Percentiles rank a stretch among this genome's conserved stretches.
phyloP scores from a whole-genome alignment of 2,888 invertebrate genomes.

The Zygaena filipendulae region DNA sequence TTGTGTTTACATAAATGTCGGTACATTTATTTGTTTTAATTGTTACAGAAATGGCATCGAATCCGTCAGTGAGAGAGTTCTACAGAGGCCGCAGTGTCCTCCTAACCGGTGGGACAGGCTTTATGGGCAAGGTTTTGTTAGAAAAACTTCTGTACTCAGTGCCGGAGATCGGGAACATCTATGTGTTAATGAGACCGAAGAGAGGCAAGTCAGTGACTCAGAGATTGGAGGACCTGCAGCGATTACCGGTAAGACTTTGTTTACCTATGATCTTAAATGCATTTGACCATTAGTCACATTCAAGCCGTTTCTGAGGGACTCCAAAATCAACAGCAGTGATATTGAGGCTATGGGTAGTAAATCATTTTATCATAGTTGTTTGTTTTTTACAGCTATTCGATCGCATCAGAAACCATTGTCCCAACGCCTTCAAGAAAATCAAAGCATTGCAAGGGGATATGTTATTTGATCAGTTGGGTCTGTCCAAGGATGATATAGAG shows the following conservation, averaged over 20 bases:
- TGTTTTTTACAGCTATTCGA: conserved; percentile 72
- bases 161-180: conserved; percentile 69
- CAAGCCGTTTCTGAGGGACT: too few species aligned
- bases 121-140: conserved; percentile 72
- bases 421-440: conserved; percentile 77
- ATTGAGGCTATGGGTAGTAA: too few species aligned
- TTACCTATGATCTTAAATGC: too few species aligned
- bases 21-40: conserved; percentile 9
- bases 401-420: conserved; percentile 72
- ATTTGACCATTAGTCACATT: too few species aligned
- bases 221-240: conserved; percentile 71
- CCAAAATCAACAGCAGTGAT: too few species aligned
- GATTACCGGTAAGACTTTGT: conserved; percentile 70
- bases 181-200: conserved; percentile 72
- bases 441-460: conserved; percentile 80
- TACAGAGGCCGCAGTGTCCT: conserved; percentile 68
- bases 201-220: conserved; percentile 68
- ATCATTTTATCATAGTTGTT: too few species aligned
- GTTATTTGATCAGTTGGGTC: conserved; percentile 69
- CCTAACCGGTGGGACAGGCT: conserved; percentile 72
- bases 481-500: conserved; percentile 69
- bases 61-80: conserved; percentile 62
- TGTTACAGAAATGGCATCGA: conserved; percentile 42
- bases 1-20: too few species aligned
- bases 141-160: conserved; percentile 73